A percentile compares a stretch with the other conserved stretches of the same genome.
phyloP scores from a whole-genome alignment of 2,888 invertebrate species.

The Eristalinus aeneus region DNA sequence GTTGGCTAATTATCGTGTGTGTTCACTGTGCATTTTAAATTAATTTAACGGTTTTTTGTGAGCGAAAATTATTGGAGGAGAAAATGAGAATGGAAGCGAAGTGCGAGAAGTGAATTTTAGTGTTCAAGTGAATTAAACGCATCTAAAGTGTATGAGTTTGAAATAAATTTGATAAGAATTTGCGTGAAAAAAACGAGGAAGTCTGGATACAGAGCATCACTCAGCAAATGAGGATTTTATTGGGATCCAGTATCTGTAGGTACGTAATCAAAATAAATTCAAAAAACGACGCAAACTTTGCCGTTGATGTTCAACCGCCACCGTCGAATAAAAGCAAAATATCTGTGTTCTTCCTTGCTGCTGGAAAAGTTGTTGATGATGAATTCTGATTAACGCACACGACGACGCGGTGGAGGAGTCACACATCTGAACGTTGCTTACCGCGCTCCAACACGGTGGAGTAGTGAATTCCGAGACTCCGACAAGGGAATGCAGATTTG shows the following conservation, averaged over 20 bases:
- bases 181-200: not conserved
- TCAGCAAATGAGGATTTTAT: conserved; percentile 10
- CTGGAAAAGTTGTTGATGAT: not conserved
- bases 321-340: conserved; percentile 34
- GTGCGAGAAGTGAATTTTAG: not conserved
- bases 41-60: not conserved
- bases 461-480: not conserved
- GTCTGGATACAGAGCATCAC: not conserved
- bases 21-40: not conserved
- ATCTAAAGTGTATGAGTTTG: not conserved
- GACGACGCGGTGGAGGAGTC: not conserved
- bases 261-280: conserved; percentile 1
- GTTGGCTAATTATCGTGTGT: not conserved
- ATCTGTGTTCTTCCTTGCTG: conserved; percentile 18
- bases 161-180: conserved; percentile 6
- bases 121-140: not conserved
- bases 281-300: conserved; percentile 1
- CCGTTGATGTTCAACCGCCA: conserved; percentile 1
- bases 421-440: not conserved
- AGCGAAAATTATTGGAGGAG: not conserved
- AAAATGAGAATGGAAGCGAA: not conserved
- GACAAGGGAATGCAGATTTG: conserved; percentile 2
- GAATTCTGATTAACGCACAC: conserved; percentile 23
- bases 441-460: not conserved
- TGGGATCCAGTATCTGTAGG: not conserved